phyloP scores from a whole-genome alignment of 2,888 invertebrate species.

The Epsilonema sp. region DNA sequence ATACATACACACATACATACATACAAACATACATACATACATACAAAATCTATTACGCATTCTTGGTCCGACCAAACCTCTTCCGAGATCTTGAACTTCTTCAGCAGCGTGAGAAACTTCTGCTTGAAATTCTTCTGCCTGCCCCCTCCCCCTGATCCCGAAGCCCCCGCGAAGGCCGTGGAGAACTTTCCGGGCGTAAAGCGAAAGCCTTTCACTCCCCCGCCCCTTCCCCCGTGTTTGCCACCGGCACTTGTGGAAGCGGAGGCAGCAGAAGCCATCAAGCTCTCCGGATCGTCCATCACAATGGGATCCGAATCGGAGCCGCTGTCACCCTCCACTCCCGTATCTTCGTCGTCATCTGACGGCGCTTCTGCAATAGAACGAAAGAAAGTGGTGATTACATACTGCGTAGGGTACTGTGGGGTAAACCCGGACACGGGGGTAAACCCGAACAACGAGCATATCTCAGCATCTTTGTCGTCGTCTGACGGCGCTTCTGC shows the following conservation, averaged over 20 bases:
- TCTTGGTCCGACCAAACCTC: no score
- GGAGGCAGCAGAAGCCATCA: neutral
- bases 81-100: conserved; percentile 77
- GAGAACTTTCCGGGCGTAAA: no score
- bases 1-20: no score
- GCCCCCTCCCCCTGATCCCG: neutral
- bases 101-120: conserved; percentile 77
- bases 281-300: neutral
- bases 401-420: no score
- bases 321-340: conserved; percentile 7
- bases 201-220: no score
- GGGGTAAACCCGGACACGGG: no score
- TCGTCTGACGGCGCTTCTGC: conserved; percentile 4
- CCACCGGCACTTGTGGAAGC: neutral
- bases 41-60: no score
- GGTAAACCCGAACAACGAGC: no score
- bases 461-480: conserved; percentile 9
- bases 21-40: no score
- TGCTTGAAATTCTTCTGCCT: conserved; percentile 59
- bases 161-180: neutral
- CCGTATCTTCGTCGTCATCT: conserved; percentile 8
- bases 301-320: conserved; percentile 7
- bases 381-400: no score
- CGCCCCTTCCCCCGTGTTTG: no score
- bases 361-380: neutral